Base-by-base conservation (phyloP, 1,140 invertebrate species). In the Cherax destructor region DNA sequence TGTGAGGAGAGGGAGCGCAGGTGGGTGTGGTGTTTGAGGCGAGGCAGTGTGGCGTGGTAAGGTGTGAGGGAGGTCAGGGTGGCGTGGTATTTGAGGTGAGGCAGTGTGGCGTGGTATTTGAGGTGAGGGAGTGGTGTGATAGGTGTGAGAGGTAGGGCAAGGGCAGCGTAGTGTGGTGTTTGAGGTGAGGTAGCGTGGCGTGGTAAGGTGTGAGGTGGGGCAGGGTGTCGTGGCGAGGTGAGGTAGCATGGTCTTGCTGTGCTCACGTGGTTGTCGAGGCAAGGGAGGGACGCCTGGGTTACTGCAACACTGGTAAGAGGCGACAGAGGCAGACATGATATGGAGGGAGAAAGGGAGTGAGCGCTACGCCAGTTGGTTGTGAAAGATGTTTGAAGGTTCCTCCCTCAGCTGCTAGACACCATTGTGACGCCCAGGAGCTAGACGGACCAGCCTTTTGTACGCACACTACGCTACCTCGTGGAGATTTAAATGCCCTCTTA, bases 401-500 rank as follows among this genome's bases (percentile, higher is more conserved):
- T 77, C 59, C 52, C 50, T 86, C 85, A 86, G 85, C 85, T 78
- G 74, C 74, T 74, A 86, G 85, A 86, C 85, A 72, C 52, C 52
- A 78, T 86, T 61, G 74, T 86, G 85, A 76, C 79, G 85, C 74
- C 85, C 85, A 74, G 52, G 56, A 74, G 84, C 74, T 76, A 86
- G 74, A 86, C 85, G 52, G 85, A 83, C 72, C 72, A 74, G 69
- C 52, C 85, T 86, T 86, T 86, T 88, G 86, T 88, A 79, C 65
- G 41, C 30, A 10, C 77, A 80, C 77, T 88, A 80, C 52, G 41
- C 13, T 52, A 88, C 86, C 86, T 65, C 86, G 86, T 88, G 86
- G 86, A 30, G 59, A 80, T 88, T 88, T 88, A 88, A 88, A 88
- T 50, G 78, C 86, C 74, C 86, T 41, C 30, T 41, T 80, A 59